A percentile compares a stretch with the other conserved stretches of the same genome.
These are phyloP conservation scores for Virgularia gustaviana DNA, from an alignment of 92 coral and sea anemone genomes.

Conservation along the genomic window DNA sequence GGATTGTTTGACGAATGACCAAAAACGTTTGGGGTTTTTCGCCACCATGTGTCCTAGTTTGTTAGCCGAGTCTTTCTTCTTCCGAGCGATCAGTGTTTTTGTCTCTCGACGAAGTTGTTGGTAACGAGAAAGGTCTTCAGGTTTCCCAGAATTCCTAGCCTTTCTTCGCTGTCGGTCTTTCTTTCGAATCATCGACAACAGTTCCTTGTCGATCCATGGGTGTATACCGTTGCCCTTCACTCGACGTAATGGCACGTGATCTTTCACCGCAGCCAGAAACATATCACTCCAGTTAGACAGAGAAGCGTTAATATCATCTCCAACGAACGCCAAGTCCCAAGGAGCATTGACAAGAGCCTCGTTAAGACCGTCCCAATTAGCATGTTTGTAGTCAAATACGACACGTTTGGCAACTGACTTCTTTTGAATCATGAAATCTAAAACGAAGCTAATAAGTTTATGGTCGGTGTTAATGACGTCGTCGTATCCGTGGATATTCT, in stretches of 20 bases:
- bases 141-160: not conserved
- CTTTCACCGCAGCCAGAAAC: conserved; percentile 56
- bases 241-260: conserved; percentile 51
- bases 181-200: conserved; percentile 39
- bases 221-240: conserved; percentile 35
- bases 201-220: conserved; percentile 62
- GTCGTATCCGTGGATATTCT: conserved; percentile 21
- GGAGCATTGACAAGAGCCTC: conserved; percentile 48
- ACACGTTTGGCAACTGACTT: conserved; percentile 27
- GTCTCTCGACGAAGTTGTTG: conserved; percentile 20
- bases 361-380: conserved; percentile 61
- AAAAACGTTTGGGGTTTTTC: conserved; percentile 51
- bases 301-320: conserved; percentile 50
- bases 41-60: conserved; percentile 31
- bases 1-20: conserved; percentile 48
- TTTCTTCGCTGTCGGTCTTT: conserved; percentile 44
- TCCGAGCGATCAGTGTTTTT: conserved; percentile 36
- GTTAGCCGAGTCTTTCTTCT: conserved; percentile 39
- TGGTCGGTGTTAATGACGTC: conserved; percentile 29
- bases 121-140: not conserved
- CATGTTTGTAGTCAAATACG: conserved; percentile 53
- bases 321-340: conserved; percentile 57
- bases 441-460: conserved; percentile 23
- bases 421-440: conserved; percentile 7
- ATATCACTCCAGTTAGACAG: conserved; percentile 58